These are phyloP conservation scores for Caenorhabditis tropicalis DNA, from an alignment of 1,140 invertebrate species.

Conservation along the genomic window DNA sequence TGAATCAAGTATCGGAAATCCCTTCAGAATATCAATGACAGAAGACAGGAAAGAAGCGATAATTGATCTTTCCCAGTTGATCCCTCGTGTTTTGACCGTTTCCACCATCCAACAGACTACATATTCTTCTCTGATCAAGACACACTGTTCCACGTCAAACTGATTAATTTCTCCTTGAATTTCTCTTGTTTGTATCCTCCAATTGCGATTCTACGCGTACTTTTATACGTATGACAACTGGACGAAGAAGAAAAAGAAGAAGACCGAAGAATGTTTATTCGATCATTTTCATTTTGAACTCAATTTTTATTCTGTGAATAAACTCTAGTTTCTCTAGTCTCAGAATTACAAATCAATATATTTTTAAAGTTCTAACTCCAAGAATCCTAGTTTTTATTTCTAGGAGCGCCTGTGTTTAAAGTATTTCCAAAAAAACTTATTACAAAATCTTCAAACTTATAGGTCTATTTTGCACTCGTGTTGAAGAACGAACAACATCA, in stretches of 20 bases:
- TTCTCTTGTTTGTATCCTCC: background rate
- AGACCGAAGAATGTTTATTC: background rate
- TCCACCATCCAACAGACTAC: background rate
- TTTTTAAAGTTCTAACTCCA: too few relatives aligned
- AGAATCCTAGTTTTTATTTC: too few relatives aligned
- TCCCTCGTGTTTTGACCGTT: background rate
- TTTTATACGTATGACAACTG: background rate
- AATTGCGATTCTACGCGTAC: background rate
- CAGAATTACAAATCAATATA: too few relatives aligned
- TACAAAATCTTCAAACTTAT: too few relatives aligned
- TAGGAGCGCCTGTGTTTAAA: too few relatives aligned
- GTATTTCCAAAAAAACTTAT: too few relatives aligned
- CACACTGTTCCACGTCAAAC: background rate
- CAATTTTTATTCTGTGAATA: too few relatives aligned
- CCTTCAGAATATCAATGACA: background rate
- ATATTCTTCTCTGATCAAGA: background rate
- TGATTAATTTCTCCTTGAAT: background rate
- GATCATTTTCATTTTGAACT: too few relatives aligned
- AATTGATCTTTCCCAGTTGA: background rate
- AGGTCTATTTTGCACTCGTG: too few relatives aligned
- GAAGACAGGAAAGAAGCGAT: background rate
- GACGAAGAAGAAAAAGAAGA: background rate
- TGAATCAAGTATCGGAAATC: too few relatives aligned
- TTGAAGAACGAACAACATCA: too few relatives aligned
- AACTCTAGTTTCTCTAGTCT: too few relatives aligned